Conservation (phyloP, 2,113 vertebrate genomes). For the Arenaria interpres region DNA sequence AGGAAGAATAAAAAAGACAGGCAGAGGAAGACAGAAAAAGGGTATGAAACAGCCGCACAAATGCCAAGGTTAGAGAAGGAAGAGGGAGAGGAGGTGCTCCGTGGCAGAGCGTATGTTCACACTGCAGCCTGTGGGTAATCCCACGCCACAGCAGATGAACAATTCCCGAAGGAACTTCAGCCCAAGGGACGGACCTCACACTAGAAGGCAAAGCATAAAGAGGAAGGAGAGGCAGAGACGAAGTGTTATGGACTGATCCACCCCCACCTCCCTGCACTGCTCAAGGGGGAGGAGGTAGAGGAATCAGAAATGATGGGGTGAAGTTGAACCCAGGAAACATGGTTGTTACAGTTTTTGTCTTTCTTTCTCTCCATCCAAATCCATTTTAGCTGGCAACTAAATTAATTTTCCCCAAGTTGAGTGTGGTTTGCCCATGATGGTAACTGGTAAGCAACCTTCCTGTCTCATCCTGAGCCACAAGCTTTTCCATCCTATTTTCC, state of each 20-base stretch:
- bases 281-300: background rate
- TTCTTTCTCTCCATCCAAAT: background rate
- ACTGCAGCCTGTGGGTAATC: background rate
- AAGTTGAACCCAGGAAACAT: background rate
- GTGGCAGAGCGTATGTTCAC: background rate
- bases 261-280: background rate
- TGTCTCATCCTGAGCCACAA: background rate
- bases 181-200: rapidly evolving
- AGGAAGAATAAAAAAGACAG: background rate
- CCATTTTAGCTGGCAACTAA: background rate
- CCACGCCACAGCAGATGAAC: rapidly evolving
- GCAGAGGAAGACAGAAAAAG: background rate
- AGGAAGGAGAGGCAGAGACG: rapidly evolving
- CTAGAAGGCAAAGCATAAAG: background rate
- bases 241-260: background rate
- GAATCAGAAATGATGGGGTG: background rate
- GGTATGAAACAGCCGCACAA: background rate
- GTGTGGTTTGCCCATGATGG: background rate
- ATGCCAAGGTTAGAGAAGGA: background rate
- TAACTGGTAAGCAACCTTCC: background rate
- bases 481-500: background rate
- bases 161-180: background rate
- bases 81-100: background rate
- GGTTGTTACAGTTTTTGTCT: background rate
- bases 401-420: background rate